Conservation (phyloP, 2,888 invertebrate genomes). For the Ophion ellenae region DNA sequence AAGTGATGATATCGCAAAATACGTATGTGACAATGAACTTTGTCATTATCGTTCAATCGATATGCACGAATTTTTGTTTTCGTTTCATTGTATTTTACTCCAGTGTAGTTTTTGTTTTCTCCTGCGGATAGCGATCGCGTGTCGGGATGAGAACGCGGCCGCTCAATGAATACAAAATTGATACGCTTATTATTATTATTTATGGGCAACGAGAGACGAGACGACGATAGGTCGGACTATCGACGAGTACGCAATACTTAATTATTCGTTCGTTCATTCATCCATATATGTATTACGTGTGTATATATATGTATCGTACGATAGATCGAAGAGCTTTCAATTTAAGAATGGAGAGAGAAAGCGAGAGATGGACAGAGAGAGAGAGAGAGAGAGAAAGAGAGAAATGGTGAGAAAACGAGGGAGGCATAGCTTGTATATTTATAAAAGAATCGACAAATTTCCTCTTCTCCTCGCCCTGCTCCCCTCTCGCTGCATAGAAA, state of each 20-base stretch:
- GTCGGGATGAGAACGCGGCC: background rate
- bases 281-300: too few relatives aligned
- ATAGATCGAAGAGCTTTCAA: background rate
- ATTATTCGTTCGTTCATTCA: conserved; percentile 41
- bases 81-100: background rate
- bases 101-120: background rate
- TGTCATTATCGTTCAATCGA: conserved; percentile 22
- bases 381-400: too few relatives aligned
- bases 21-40: conserved; percentile 43
- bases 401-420: background rate
- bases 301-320: too few relatives aligned
- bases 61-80: conserved; percentile 2
- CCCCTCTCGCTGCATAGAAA: conserved; percentile 49
- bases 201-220: conserved; percentile 58
- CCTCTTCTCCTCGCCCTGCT: background rate
- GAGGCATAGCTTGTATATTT: background rate
- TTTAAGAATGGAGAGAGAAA: background rate
- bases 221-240: conserved; percentile 53
- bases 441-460: background rate
- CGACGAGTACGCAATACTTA: conserved; percentile 56
- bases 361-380: too few relatives aligned
- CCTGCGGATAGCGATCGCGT: background rate
- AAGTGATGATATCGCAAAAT: conserved; percentile 67
- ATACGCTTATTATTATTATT: conserved; percentile 27
- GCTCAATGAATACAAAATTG: conserved; percentile 26